Conservation (phyloP, 2,113 vertebrate species). For the Brachyhypopomus occidentalis region DNA sequence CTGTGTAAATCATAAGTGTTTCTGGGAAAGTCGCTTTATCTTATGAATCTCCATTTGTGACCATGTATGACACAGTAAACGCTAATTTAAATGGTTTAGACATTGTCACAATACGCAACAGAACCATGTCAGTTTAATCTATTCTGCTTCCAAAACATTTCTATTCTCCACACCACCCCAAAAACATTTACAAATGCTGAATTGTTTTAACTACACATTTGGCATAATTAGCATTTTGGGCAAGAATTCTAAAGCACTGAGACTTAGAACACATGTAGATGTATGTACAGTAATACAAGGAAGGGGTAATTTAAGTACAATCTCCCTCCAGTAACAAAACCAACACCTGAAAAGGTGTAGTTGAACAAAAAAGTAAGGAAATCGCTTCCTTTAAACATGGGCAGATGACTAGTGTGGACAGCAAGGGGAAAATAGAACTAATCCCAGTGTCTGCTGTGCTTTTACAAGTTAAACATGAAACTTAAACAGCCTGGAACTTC, state of each 20-base stretch:
- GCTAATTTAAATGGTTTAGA: not conserved
- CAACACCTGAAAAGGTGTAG: not conserved
- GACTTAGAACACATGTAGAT: not conserved
- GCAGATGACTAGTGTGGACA: not conserved
- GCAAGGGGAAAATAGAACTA: not conserved
- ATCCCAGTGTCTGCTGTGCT: not conserved
- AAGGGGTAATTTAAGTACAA: not conserved
- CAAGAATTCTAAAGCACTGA: not conserved
- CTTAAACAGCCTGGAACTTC: not conserved
- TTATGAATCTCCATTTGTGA: not conserved
- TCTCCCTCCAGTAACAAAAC: not conserved
- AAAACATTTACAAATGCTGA: not conserved
- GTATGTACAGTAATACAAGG: not conserved
- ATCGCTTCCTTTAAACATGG: not conserved
- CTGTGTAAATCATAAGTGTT: too few species aligned
- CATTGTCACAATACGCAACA: not conserved
- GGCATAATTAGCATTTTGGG: not conserved
- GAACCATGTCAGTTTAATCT: not conserved
- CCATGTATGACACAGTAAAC: not conserved
- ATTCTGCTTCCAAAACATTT: not conserved
- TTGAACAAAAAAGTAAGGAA: not conserved
- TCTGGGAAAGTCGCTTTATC: not conserved
- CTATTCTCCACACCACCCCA: not conserved
- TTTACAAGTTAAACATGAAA: not conserved
- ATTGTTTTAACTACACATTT: conserved; percentile 4